Evolutionary conservation across 1,140 invertebrate species (phyloP), one percentile per base, ranked within the genome.

Genomic region (Musca domestica): DNA sequence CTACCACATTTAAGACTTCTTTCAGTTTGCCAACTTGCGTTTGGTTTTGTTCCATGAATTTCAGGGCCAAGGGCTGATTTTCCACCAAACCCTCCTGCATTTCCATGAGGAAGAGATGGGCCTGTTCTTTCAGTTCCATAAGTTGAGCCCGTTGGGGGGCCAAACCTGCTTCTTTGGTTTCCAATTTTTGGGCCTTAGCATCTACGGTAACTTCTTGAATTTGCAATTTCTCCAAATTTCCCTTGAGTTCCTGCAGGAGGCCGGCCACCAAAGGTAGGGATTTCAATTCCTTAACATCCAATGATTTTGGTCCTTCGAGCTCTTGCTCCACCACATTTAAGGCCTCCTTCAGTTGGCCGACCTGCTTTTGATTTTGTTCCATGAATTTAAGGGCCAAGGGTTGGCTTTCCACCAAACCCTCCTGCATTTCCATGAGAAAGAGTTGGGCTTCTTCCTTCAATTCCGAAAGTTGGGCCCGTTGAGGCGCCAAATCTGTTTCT

Each of bases 341-440:
- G 27, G 9, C 27, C 27, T 30, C 27, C 27, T 4, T 70, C 14
- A 78, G 48, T 19, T 72, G 70, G 34, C 48, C 61, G 2, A 78
- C 70, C 2, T 73, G 75, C 7, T 69, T 68, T 3, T 71, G 67
- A 48, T 78, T 76, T 19, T 78, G 71, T 17, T 74, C 69, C 0
- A 78, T 63, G 15, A 78, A 68, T 15, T 68, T 71, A 3, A 66
- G 63, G 20, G 71, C 69, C 14, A 74, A 46, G 0, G 74, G 69
- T 67, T 69, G 73, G 34, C 76, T 71, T 6, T 61, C 66, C 20
- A 73, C 63, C 10, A 78, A 71, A 14, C 75, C 76, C 14, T 76
- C 66, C 19, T 76, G 73, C 4, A 78, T 67, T 68, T 76, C 73
- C 3, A 71, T 76, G 14, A 78, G 61, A 22, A 78, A 74, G 3